Percentiles rank a stretch among this genome's conserved stretches.
Conservation (phyloP, 92 coral and sea anemone genomes). For the Porites divaricata region DNA sequence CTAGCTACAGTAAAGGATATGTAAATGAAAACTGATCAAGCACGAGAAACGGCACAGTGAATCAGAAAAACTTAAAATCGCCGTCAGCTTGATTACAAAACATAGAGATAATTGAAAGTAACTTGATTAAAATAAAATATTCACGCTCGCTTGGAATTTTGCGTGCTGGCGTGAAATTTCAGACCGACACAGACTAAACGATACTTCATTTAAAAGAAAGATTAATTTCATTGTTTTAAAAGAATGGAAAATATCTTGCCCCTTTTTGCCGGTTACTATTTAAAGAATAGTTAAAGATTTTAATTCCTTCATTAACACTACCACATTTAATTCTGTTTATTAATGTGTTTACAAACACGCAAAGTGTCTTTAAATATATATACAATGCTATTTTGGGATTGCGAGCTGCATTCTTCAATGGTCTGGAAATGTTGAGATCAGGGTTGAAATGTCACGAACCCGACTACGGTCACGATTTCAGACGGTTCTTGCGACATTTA, state of each 20-base stretch:
- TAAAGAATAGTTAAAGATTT: neutral
- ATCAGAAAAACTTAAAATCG: neutral
- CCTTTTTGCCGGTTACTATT: neutral
- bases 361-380: neutral
- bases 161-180: slow-evolving; percentile 15
- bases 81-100: neutral
- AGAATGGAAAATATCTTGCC: neutral
- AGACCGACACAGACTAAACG: neutral
- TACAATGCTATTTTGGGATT: neutral
- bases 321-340: neutral
- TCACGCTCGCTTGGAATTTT: neutral
- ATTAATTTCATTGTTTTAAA: neutral
- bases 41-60: neutral
- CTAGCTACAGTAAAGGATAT: neutral
- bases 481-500: neutral
- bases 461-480: neutral
- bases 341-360: too few relatives aligned
- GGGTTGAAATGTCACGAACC: neutral
- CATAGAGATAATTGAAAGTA: neutral
- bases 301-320: neutral
- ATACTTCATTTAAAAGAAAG: neutral
- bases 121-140: neutral
- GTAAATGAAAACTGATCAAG: neutral
- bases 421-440: neutral
- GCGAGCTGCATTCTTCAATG: neutral